These are phyloP conservation scores for Clarias magur DNA, from an alignment of 2,113 vertebrate species.

Conservation along the genomic window DNA sequence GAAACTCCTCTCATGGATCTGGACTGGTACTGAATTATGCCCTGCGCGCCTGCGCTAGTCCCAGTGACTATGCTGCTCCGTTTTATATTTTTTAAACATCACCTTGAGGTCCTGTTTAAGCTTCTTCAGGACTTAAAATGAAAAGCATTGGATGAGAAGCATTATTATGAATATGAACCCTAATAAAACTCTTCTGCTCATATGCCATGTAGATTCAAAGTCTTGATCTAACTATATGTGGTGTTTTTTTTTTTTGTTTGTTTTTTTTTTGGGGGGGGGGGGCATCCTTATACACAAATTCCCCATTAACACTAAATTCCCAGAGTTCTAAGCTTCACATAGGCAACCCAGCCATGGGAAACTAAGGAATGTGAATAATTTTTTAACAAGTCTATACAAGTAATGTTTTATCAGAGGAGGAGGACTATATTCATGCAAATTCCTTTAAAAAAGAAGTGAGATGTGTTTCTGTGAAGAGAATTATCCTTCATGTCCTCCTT, in stretches of 20 bases:
- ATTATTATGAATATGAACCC: too few species aligned
- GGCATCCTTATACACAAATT: neutral
- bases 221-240: neutral
- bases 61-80: slow-evolving; percentile 44
- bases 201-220: neutral
- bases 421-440: neutral
- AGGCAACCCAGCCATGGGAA: neutral
- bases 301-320: neutral
- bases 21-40: slow-evolving; percentile 13
- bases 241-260: neutral
- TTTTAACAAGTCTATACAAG: neutral
- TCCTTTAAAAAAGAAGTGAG: neutral
- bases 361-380: neutral
- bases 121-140: neutral
- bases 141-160: neutral
- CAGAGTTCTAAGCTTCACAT: neutral
- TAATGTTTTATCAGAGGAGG: neutral
- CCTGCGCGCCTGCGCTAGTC: slow-evolving; percentile 32
- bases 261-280: too few species aligned
- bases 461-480: neutral
- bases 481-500: neutral
- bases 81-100: slow-evolving; percentile 47
- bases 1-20: slow-evolving; percentile 2
- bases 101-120: neutral
- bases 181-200: neutral